These are phyloP conservation scores for Gadopsis marmoratus DNA, from an alignment of 2,797 vertebrate species.

Conservation along the genomic window DNA sequence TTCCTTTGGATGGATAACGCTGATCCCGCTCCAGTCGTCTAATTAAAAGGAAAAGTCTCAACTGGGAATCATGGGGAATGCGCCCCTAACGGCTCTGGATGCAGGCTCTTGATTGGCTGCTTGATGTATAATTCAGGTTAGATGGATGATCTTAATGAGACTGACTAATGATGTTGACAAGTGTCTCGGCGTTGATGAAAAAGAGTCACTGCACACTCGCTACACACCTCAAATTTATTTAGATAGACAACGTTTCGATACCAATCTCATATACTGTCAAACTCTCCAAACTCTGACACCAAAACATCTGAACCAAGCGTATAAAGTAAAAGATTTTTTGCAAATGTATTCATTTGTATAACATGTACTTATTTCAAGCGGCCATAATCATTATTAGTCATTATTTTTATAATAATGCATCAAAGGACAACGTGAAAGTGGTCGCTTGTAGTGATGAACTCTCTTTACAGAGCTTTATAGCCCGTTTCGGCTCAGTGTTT, in stretches of 20 bases:
- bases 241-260: constrained; percentile 25
- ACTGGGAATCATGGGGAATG: constrained; percentile 68
- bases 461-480: background rate
- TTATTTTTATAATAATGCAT: background rate
- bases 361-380: background rate
- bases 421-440: background rate
- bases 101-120: constrained; percentile 74
- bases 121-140: constrained; percentile 83
- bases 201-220: constrained; percentile 26
- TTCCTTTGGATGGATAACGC: constrained; percentile 56
- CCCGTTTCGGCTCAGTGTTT: background rate
- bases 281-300: background rate
- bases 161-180: constrained; percentile 79
- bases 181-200: constrained; percentile 52
- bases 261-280: background rate
- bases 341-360: background rate
- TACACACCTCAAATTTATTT: constrained; percentile 32
- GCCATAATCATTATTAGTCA: background rate
- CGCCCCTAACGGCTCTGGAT: constrained; percentile 68
- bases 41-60: constrained; percentile 75
- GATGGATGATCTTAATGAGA: constrained; percentile 75
- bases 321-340: background rate
- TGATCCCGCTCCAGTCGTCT: constrained; percentile 67
- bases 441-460: background rate
- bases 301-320: background rate